Percentiles rank a stretch among this genome's conserved stretches.
These are phyloP conservation scores for Dynastes hyllus DNA, from an alignment of 2,888 invertebrate genomes.

Conservation along the genomic window DNA sequence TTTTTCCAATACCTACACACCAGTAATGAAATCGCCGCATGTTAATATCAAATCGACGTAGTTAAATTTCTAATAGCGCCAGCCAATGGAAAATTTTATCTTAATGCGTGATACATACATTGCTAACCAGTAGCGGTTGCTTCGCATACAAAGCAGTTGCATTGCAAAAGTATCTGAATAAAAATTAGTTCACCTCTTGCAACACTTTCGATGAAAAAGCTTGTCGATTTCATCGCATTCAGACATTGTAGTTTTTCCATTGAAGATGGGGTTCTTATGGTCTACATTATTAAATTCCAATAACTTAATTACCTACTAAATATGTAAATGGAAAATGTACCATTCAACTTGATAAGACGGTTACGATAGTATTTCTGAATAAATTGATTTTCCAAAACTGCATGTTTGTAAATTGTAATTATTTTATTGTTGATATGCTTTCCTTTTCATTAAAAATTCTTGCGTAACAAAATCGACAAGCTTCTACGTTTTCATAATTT, in stretches of 20 bases:
- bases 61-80: slow-evolving; percentile 16
- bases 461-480: slow-evolving; percentile 8
- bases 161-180: slow-evolving; percentile 26
- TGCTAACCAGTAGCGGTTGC: neutral
- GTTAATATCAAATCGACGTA: neutral
- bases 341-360: no score
- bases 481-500: neutral
- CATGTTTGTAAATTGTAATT: neutral
- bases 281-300: no score
- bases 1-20: neutral
- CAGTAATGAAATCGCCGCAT: neutral
- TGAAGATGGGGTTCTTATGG: no score
- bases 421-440: slow-evolving; percentile 7
- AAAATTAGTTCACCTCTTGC: slow-evolving; percentile 25
- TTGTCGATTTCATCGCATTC: neutral
- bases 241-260: no score
- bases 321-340: no score
- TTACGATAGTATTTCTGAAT: no score
- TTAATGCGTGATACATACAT: slow-evolving; percentile 15
- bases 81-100: slow-evolving; percentile 23
- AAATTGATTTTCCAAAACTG: neutral
- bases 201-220: slow-evolving; percentile 10
- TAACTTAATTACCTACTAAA: no score
- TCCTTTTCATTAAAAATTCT: slow-evolving; percentile 13
- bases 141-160: slow-evolving; percentile 9